Conservation (phyloP, 1,140 invertebrate genomes). For the Pseudachorutes palmiensis region DNA sequence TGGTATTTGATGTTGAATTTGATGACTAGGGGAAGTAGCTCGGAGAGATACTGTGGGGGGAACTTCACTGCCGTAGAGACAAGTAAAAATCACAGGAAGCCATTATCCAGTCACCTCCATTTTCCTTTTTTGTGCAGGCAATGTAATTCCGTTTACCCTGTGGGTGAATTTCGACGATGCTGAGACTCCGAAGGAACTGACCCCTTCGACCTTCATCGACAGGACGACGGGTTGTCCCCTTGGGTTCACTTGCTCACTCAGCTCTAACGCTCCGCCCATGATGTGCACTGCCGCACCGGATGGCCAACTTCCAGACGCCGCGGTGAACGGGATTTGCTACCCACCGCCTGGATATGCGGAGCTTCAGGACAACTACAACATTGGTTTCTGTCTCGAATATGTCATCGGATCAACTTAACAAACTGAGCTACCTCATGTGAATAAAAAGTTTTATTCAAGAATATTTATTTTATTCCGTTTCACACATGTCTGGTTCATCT, state of each 20-base stretch:
- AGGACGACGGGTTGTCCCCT: neutral
- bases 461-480: too few species aligned
- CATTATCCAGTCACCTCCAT: neutral
- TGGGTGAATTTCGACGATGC: slow-evolving; percentile 5
- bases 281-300: neutral
- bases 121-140: too few species aligned
- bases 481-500: too few species aligned
- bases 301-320: neutral
- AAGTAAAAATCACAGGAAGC: neutral
- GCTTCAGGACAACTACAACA: neutral
- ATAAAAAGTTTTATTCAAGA: too few species aligned
- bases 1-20: too few species aligned
- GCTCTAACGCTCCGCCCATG: neutral
- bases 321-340: neutral
- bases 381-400: neutral
- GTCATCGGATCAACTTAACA: neutral
- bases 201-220: neutral
- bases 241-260: slow-evolving; percentile 3
- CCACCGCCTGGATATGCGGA: neutral
- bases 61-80: neutral
- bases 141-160: neutral
- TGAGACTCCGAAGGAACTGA: slow-evolving; percentile 2
- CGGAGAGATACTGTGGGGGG: neutral
- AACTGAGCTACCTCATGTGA: too few species aligned
- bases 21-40: neutral